Evolutionary conservation across 2,888 invertebrate species (phyloP), one percentile per base, ranked within the genome.

Genomic region (Tachina lurida): DNA sequence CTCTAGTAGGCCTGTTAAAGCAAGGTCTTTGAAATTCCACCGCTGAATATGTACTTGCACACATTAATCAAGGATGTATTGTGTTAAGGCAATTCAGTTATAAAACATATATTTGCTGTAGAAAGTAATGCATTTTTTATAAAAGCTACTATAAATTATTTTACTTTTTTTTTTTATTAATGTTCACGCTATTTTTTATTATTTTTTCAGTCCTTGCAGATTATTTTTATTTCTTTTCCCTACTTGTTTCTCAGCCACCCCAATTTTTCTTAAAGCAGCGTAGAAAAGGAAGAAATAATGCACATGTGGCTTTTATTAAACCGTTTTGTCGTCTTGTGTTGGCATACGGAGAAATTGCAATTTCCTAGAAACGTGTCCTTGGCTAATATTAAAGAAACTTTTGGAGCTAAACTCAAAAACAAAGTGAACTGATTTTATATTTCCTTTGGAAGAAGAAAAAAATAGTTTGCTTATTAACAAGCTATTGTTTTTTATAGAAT

Each of bases 281-380:
- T 39, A 17, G 47, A 60, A 62, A 47, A 43, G 43, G 60, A 54
- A 17, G n/a, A 62, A 79, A 73, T 56, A 49, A 63, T 83, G 56
- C 86, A 83, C 86, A 86, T 86, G 83, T 86, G 86, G 79, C 75
- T 86, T 83, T 86, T 86, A 80, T 83, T 86, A 63, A 68, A 68
- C 15, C 19, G 52, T 67, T 31, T 31, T 31, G 31, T 31, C 5
- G 31, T 31, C 54, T 63, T 62, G 19, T 73, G 81, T 86, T 86
- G 83, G 86, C 83, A 80, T 82, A 79, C 75, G 71, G 74, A 71
- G 82, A 78, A 78, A 86, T 79, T 86, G 85, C 82, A 86, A 86
- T 86, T 86, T 83, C 82, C 82, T 82, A 12, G 60, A 76, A 83
- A 82, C 83, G 86, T 86, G 86, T 83, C 79, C 47, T 49, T 47